phyloP scores from a whole-genome alignment of 2,888 invertebrate species.

The Limnephilus rhombicus region DNA sequence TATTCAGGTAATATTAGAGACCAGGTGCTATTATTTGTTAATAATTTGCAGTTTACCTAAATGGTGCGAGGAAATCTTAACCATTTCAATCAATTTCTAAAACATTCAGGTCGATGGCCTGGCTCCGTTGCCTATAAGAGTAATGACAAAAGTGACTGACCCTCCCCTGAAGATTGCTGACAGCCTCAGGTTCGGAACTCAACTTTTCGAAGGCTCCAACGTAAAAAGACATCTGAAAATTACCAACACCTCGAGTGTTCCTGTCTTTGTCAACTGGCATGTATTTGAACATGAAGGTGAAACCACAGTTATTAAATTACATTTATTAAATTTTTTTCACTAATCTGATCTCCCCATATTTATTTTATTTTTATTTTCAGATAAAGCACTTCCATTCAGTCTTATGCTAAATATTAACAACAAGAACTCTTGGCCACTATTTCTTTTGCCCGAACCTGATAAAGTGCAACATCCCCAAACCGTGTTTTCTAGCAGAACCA shows the following conservation, averaged over 20 bases:
- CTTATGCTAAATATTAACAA: slow-evolving; percentile 22
- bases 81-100: not conserved
- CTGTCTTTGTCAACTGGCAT: slow-evolving; percentile 15
- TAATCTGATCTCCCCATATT: not conserved
- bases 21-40: not conserved
- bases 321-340: not conserved
- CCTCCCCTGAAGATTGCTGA: slow-evolving; percentile 6
- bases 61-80: not conserved
- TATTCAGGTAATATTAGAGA: not conserved
- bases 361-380: not conserved
- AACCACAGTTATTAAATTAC: not conserved
- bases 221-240: not conserved
- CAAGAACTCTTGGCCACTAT: not conserved
- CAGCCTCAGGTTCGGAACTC: not conserved
- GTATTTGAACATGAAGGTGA: slow-evolving; percentile 31
- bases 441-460: not conserved
- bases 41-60: not conserved
- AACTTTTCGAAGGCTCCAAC: not conserved
- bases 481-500: not conserved
- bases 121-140: slow-evolving; percentile 5
- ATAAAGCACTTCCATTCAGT: not conserved
- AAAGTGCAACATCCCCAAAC: not conserved
- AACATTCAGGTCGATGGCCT: slow-evolving; percentile 28
- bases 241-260: slow-evolving; percentile 29
- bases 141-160: not conserved